Percentiles rank a stretch among this genome's conserved stretches.
phyloP scores from a whole-genome alignment of 2,888 invertebrate species.

The Caenorhabditis imperialis region DNA sequence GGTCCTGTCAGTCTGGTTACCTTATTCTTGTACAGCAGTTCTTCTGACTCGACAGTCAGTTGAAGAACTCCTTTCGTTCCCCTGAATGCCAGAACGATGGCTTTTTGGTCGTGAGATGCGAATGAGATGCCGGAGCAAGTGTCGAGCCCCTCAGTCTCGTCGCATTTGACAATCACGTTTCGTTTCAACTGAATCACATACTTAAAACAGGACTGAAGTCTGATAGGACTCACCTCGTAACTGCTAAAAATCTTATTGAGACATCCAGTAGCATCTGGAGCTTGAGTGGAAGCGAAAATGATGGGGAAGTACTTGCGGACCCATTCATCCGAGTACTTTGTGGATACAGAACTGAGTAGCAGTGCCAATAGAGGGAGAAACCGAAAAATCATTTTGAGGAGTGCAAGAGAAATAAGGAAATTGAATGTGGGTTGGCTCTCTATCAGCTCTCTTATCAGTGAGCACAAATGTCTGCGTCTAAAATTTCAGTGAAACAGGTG shows the following conservation, averaged over 20 bases:
- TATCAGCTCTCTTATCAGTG: too few species aligned
- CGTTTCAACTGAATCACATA: too few species aligned
- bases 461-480: too few species aligned
- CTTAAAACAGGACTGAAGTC: too few species aligned
- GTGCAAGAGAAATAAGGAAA: too few species aligned
- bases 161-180: slow-evolving; percentile 47
- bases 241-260: slow-evolving; percentile 55
- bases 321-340: slow-evolving; percentile 59
- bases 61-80: slow-evolving; percentile 54
- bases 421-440: too few species aligned
- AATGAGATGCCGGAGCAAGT: slow-evolving; percentile 55
- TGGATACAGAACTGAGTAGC: too few species aligned
- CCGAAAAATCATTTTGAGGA: too few species aligned
- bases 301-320: slow-evolving; percentile 62
- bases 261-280: slow-evolving; percentile 57
- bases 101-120: slow-evolving; percentile 54
- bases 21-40: slow-evolving; percentile 45
- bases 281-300: slow-evolving; percentile 62
- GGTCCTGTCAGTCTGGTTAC: too few species aligned
- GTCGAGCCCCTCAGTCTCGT: slow-evolving; percentile 44
- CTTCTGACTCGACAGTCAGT: slow-evolving; percentile 51
- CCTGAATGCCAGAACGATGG: slow-evolving; percentile 55
- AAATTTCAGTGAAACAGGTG: too few species aligned
- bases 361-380: too few species aligned
- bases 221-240: slow-evolving; percentile 54